Percentiles rank a stretch among this genome's conserved stretches.
Conservation (phyloP, 2,888 invertebrate genomes). For the Pristionchus fissidentatus region DNA sequence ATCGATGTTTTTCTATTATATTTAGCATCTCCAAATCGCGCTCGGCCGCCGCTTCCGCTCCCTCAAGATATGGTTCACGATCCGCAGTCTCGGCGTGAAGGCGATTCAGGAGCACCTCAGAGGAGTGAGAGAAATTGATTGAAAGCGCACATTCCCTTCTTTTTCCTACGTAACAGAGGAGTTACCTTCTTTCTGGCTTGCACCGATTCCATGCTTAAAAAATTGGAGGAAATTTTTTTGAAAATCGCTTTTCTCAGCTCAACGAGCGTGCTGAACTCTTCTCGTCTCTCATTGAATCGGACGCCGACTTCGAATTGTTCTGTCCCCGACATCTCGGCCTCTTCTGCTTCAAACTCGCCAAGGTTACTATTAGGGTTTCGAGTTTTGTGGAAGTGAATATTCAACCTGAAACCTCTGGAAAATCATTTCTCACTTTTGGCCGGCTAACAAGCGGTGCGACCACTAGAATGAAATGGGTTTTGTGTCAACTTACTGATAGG, state of each 20-base stretch:
- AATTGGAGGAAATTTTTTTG: no score
- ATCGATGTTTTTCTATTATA: background rate
- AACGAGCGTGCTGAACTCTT: conserved; percentile 85
- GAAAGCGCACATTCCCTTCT: no score
- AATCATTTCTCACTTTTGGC: no score
- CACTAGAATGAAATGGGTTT: no score
- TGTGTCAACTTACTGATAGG: no score
- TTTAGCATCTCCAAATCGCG: conserved; percentile 79
- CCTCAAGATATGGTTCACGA: conserved; percentile 96
- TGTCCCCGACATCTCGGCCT: conserved; percentile 91
- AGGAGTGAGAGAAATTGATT: background rate
- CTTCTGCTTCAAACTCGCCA: conserved; percentile 89
- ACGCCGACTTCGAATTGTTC: conserved; percentile 87
- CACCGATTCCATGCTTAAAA: background rate
- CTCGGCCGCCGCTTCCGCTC: conserved; percentile 94
- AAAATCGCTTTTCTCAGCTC: conserved; percentile 75
- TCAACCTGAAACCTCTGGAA: no score
- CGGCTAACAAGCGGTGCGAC: no score
- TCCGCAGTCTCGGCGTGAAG: conserved; percentile 91
- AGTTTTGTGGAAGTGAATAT: no score
- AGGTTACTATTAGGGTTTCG: no score
- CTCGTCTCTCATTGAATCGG: conserved; percentile 82
- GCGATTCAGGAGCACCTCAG: conserved; percentile 92
- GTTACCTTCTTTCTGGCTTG: background rate
- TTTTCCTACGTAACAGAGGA: background rate